These are phyloP conservation scores for Stenopsyche tienmushanensis DNA, from an alignment of 1,140 invertebrate species.

Conservation along the genomic window DNA sequence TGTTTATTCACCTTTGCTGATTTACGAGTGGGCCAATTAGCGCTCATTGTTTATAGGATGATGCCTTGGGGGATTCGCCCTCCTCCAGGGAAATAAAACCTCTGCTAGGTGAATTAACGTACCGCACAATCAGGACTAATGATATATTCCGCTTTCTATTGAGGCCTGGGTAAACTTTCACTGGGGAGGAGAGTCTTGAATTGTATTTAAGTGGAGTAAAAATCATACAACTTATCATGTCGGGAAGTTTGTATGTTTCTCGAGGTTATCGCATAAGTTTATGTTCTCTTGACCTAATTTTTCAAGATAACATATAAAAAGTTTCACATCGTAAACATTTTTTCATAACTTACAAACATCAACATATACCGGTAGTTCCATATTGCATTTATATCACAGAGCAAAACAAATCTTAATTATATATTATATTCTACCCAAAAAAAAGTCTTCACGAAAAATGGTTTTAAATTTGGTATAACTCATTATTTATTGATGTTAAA, in stretches of 20 bases:
- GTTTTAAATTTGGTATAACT: too few species aligned
- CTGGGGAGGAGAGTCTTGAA: not conserved
- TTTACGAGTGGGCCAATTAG: slow-evolving; percentile 25
- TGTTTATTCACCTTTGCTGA: slow-evolving; percentile 22
- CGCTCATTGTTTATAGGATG: slow-evolving; percentile 5
- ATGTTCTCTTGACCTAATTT: not conserved
- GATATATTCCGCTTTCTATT: not conserved
- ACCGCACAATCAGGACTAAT: not conserved
- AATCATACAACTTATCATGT: not conserved
- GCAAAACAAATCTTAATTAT: too few species aligned
- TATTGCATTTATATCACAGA: too few species aligned
- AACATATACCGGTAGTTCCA: too few species aligned
- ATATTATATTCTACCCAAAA: too few species aligned
- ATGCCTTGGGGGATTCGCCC: not conserved
- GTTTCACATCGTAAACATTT: too few species aligned
- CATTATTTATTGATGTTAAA: too few species aligned
- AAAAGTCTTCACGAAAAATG: too few species aligned
- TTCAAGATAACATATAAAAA: too few species aligned
- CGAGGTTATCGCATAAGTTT: not conserved
- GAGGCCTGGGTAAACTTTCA: not conserved
- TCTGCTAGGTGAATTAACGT: not conserved
- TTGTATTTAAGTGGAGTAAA: not conserved
- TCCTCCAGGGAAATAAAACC: not conserved
- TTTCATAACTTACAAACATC: too few species aligned
- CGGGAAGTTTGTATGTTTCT: not conserved